Base-by-base conservation (phyloP, 2,113 vertebrate genomes). In the Nansenia antarctica region DNA sequence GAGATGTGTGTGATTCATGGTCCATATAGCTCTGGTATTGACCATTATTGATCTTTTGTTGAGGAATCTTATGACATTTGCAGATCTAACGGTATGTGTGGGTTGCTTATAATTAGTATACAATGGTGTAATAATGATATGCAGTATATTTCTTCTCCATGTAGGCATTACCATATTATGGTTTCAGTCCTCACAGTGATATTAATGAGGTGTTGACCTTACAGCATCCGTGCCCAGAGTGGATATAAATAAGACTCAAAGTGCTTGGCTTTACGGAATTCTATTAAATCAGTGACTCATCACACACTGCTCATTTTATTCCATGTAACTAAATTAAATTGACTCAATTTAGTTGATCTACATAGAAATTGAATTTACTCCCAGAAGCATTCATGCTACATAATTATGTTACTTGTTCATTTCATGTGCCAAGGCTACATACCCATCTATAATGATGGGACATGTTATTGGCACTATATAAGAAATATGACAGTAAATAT, bases 191-290 rank as follows among this genome's bases (percentile, higher is more conserved):
- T 74, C 69, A 59, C 57, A 27, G 5, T 39, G 72, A 81, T 79
- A 72, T 82, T 86, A 83, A 89, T 81, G 79, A 88, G 74, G 42
- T 53, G 31, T 22, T 82, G 80, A 86, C 85, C 85, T 87, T 76
- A 78, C 29, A 29, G 59, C 58, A 29, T 79, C 73, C 65, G 65
- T 62, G 62, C 77, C 66, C 2, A 24, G 79, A 67, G 82, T 14
- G 0, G 34, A 78, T 77, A 54, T 73, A 74, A 78, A 85, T 69
- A 81, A 42, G 55, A 15, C 24, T 69, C 67, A 61, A 69, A 83
- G 58, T 77, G 81, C 83, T 87, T 74, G 63, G 74, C 83, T 85
- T 82, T 87, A 59, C 72, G 24, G 78, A 77, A 58, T 83, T 73
- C 58, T 54, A 80, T 88, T 85, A 73, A 84, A 87, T 86, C 76